Evolutionary conservation across 2,113 vertebrate species (phyloP), one percentile per base, ranked within the genome.

Genomic region (Centropus bengalensis): DNA sequence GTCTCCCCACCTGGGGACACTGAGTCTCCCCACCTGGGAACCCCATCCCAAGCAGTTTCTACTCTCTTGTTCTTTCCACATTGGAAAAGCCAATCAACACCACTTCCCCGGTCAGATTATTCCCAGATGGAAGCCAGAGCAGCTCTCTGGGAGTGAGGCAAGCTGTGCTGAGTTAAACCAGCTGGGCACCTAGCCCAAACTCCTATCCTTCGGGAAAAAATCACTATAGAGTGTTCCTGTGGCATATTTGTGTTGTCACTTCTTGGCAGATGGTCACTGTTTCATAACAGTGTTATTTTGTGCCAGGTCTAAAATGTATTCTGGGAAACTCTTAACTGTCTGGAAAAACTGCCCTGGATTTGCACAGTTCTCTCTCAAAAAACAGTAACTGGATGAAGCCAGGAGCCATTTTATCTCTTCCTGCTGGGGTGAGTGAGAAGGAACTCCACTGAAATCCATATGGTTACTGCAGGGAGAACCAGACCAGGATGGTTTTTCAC

Each of bases 1-100:
- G 0, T 66, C 54, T 62, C 14, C 55, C 32, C 38, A 30, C 36
- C 14, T n/a, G 64, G 63, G 33, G 47, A 87, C 28, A 10, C 7
- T 4, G 38, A 0, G 0, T 66, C 54, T 62, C 14, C 55, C 32
- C 38, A 30, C 22, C 22, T 2, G 2, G 9, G 3, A 82, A 22
- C 3, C 42, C 44, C 69, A 54, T 8, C 44, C 66, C 54, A 27
- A 91, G 59, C 54, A 51, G 26, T 30, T 22, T 32, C 14, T 16
- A 32, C 9, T 23, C 40, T 8, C 30, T 28, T 55, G 45, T 62
- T 73, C 70, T 70, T 69, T 73, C 33, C 12, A 1, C 6, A 21
- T 10, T 82, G 81, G 63, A 82, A 81, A 87, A 82, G 27, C 13
- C 68, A 49, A 26, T 15, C 45, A 4, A 26, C 82, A 30, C 52